These are phyloP conservation scores for Tryphoninae sp. DNA, from an alignment of 2,888 invertebrate genomes.

Conservation along the genomic window DNA sequence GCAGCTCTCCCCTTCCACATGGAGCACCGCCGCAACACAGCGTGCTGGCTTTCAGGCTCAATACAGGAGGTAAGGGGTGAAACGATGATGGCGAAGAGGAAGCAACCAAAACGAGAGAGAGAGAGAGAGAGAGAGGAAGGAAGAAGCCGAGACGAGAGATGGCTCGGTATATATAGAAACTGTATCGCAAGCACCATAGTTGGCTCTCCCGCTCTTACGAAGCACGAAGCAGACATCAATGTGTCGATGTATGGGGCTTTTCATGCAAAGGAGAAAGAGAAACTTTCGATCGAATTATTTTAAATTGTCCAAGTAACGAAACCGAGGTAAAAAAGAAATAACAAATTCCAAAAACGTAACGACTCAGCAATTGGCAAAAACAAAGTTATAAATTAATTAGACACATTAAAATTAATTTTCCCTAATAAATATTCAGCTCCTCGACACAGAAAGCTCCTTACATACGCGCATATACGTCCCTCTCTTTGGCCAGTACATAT, in stretches of 20 bases:
- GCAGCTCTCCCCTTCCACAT: slow-evolving; percentile 46
- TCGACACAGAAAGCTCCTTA: slow-evolving; percentile 14
- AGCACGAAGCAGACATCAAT: not conserved
- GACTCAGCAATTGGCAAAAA: too few species aligned
- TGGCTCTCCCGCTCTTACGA: slow-evolving; percentile 22
- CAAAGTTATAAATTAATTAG: too few species aligned
- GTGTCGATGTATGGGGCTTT: not conserved
- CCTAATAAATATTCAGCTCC: not conserved
- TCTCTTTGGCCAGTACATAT: slow-evolving; percentile 39
- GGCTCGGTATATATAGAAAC: slow-evolving; percentile 16
- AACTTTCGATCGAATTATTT: not conserved
- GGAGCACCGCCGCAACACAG: slow-evolving; percentile 51
- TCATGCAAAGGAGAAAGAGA: not conserved
- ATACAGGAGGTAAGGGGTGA: slow-evolving; percentile 46
- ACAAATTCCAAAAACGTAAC: too few species aligned
- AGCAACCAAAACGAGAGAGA: slow-evolving; percentile 8
- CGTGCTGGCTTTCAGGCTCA: slow-evolving; percentile 63
- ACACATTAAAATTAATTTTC: too few species aligned
- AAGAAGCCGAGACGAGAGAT: slow-evolving; percentile 33
- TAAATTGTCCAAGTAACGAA: too few species aligned
- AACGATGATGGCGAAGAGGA: slow-evolving; percentile 25
- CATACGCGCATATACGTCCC: slow-evolving; percentile 10
- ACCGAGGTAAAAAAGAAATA: too few species aligned
- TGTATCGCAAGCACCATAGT: slow-evolving; percentile 33
- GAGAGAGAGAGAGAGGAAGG: slow-evolving; percentile 9